Evolutionary conservation across 1,140 invertebrate genomes (phyloP).

Genomic region (Cyclargus thomasi): DNA sequence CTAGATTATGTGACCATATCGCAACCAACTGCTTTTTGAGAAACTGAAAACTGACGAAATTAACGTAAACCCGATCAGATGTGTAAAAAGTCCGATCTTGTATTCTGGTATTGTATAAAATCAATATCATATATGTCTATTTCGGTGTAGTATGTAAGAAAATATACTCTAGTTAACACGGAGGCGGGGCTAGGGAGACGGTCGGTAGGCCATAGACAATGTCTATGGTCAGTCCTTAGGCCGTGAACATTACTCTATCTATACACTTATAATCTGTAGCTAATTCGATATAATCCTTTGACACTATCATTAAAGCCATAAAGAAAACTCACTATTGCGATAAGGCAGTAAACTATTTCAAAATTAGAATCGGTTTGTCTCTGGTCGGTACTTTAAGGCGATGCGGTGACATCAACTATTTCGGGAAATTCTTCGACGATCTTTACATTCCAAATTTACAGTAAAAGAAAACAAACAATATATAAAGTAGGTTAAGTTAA

Average conservation of each 20-base stretch:
- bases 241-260: conserved; percentile 22
- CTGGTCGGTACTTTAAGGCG: not conserved
- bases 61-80: conserved; percentile 56
- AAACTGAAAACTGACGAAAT: conserved; percentile 43
- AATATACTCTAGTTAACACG: conserved; percentile 72
- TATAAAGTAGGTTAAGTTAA: too few relatives aligned
- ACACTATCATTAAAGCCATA: not conserved
- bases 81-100: conserved; percentile 75
- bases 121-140: conserved; percentile 69
- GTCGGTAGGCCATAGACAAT: conserved; percentile 14
- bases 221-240: conserved; percentile 23
- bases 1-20: conserved; percentile 69
- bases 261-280: conserved; percentile 10
- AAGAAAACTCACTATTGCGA: not conserved
- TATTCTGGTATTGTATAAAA: conserved; percentile 74
- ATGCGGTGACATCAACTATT: not conserved
- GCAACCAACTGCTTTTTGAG: conserved; percentile 66
- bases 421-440: not conserved
- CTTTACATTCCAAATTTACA: too few relatives aligned
- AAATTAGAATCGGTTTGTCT: conserved; percentile 1
- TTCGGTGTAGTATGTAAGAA: conserved; percentile 68
- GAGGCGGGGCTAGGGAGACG: conserved; percentile 38
- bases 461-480: too few relatives aligned
- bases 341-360: not conserved
- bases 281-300: not conserved